phyloP scores from a whole-genome alignment of 2,888 invertebrate genomes.

The Xestobium rufovillosum region DNA sequence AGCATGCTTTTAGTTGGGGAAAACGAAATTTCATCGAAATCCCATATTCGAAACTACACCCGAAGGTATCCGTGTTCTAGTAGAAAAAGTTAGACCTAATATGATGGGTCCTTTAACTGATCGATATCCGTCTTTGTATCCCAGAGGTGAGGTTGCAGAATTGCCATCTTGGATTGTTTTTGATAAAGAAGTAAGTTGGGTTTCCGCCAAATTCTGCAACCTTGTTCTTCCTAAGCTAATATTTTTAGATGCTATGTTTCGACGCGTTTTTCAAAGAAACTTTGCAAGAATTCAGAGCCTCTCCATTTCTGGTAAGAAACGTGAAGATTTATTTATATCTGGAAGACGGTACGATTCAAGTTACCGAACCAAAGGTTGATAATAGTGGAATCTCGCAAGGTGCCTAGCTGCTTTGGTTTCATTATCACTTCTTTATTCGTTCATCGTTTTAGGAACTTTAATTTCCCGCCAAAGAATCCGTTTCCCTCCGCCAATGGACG shows the following conservation, averaged over 20 bases:
- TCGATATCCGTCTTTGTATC: conserved; percentile 63
- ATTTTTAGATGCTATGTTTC: conserved; percentile 62
- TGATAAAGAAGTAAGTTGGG: conserved; percentile 67
- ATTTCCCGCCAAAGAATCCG: conserved; percentile 78
- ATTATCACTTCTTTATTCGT: no score
- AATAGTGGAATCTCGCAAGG: conserved; percentile 87
- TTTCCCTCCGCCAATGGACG: conserved; percentile 62
- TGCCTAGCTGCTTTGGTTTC: conserved; percentile 17
- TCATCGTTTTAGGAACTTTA: conserved; percentile 68
- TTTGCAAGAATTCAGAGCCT: conserved; percentile 62
- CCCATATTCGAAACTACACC: conserved; percentile 46
- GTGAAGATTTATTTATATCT: conserved; percentile 81
- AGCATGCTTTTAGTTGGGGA: conserved; percentile 48
- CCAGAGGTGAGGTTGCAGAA: conserved; percentile 65
- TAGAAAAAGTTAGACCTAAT: conserved; percentile 54
- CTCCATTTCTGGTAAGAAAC: conserved; percentile 63
- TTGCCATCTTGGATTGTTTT: conserved; percentile 81
- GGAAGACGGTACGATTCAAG: conserved; percentile 88
- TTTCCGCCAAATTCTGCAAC: no score
- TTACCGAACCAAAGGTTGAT: conserved; percentile 69
- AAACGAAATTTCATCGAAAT: conserved; percentile 51
- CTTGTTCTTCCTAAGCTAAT: no score
- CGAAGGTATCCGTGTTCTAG: conserved; percentile 51
- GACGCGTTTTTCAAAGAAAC: conserved; percentile 76
- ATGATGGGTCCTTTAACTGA: conserved; percentile 52